Evolutionary conservation across 30 jellyfish, hydroid and myxozoan species (phyloP).

Genomic region (Aurelia sp.): DNA sequence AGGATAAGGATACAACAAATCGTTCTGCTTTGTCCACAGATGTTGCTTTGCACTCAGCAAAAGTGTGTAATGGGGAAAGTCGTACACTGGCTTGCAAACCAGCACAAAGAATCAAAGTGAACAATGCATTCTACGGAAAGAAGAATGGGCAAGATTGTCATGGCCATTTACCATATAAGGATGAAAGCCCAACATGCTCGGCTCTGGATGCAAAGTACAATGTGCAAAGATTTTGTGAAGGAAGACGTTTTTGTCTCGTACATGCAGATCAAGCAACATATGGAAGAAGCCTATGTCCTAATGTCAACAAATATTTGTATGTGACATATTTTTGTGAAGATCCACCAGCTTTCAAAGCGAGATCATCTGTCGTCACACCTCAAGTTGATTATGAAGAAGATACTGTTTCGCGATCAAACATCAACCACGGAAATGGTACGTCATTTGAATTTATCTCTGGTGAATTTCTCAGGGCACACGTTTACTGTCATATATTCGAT

Average conservation of each 20-base stretch:
- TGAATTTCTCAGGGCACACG: too few relatives aligned
- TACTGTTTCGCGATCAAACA: slow-evolving; percentile 91
- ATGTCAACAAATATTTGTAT: slow-evolving; percentile 86
- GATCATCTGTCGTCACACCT: slow-evolving; percentile 78
- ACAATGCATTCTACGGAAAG: slow-evolving; percentile 95
- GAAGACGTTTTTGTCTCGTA: slow-evolving; percentile 82
- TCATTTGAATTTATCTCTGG: not conserved
- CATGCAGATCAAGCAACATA: slow-evolving; percentile 91
- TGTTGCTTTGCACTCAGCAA: slow-evolving; percentile 66
- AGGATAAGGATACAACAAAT: not conserved
- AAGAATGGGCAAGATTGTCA: slow-evolving; percentile 95
- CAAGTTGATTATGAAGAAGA: slow-evolving; percentile 92
- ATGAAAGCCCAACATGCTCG: slow-evolving; percentile 98
- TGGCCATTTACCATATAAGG: slow-evolving; percentile 85
- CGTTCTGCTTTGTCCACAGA: slow-evolving; percentile 32
- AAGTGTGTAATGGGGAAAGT: slow-evolving; percentile 94
- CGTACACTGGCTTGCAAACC: slow-evolving; percentile 85
- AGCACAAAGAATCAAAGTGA: slow-evolving; percentile 76
- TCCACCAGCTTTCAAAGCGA: slow-evolving; percentile 67
- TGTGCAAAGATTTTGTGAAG: slow-evolving; percentile 90
- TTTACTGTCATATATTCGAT: too few relatives aligned
- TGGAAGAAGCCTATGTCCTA: slow-evolving; percentile 95
- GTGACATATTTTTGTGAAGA: slow-evolving; percentile 84
- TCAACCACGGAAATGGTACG: slow-evolving; percentile 57
- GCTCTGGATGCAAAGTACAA: slow-evolving; percentile 95